Evolutionary conservation across 2,113 vertebrate genomes (phyloP).

Genomic region (Vimba vimba): DNA sequence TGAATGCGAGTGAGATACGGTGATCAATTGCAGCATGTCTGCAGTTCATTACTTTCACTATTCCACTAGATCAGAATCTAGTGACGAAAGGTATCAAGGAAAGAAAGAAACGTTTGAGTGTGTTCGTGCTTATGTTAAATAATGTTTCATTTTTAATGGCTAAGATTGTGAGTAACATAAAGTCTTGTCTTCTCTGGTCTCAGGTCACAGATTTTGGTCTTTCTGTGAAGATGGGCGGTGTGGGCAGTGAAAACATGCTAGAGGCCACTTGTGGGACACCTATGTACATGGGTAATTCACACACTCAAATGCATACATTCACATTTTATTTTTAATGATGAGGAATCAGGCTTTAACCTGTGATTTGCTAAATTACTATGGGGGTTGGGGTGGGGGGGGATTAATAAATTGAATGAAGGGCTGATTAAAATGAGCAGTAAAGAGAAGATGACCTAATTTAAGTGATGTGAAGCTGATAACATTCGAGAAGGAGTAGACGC

Average conservation of each 20-base stretch:
- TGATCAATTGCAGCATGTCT: slow-evolving; percentile 21
- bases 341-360: neutral
- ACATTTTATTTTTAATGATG: neutral
- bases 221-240: slow-evolving; percentile 79
- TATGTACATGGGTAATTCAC: slow-evolving; percentile 82
- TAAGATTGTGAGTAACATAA: neutral
- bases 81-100: slow-evolving; percentile 6
- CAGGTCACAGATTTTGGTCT: slow-evolving; percentile 89
- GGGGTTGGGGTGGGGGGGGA: neutral
- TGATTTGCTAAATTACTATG: slow-evolving; percentile 40
- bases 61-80: slow-evolving; percentile 32
- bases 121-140: slow-evolving; percentile 2
- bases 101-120: neutral
- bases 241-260: slow-evolving; percentile 80
- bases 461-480: slow-evolving; percentile 28
- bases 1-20: neutral
- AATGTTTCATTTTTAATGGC: slow-evolving; percentile 29
- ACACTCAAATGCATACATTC: slow-evolving; percentile 30
- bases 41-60: slow-evolving; percentile 31
- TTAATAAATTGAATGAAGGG: slow-evolving; percentile 46
- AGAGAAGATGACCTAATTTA: slow-evolving; percentile 53
- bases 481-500: slow-evolving; percentile 22
- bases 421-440: slow-evolving; percentile 52
- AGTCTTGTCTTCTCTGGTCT: slow-evolving; percentile 31
- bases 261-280: slow-evolving; percentile 84